phyloP scores from a whole-genome alignment of 2,888 invertebrate genomes.

The Lochmaea capreae region DNA sequence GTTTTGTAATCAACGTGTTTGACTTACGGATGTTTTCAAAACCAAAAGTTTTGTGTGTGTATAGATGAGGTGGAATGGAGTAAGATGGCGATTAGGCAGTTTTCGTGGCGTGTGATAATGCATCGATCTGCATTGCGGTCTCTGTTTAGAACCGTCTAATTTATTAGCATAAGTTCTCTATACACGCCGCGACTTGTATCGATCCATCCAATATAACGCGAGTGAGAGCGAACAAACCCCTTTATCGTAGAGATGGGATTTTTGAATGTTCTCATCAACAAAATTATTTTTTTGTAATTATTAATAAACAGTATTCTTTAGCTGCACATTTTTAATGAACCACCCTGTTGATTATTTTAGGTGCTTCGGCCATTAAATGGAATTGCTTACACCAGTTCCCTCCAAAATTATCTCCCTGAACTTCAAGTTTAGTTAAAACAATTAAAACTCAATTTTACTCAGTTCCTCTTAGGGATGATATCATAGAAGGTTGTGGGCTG shows the following conservation, averaged over 20 bases:
- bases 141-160: slow-evolving; percentile 66
- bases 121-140: slow-evolving; percentile 66
- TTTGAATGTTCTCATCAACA: background rate
- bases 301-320: no score
- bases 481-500: no score
- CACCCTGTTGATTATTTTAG: no score
- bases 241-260: slow-evolving; percentile 36
- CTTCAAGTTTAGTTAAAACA: no score
- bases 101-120: slow-evolving; percentile 59
- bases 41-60: background rate
- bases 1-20: no score
- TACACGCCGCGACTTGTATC: slow-evolving; percentile 65
- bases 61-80: slow-evolving; percentile 6
- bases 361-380: background rate
- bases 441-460: no score
- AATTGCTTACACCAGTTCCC: no score
- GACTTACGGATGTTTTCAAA: background rate
- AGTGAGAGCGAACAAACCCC: slow-evolving; percentile 35
- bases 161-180: slow-evolving; percentile 66
- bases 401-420: no score
- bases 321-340: no score
- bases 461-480: no score
- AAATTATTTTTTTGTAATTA: background rate
- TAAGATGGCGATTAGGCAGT: slow-evolving; percentile 52
- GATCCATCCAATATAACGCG: slow-evolving; percentile 54